These are phyloP conservation scores for Hydrocynus forskahlii DNA, from an alignment of 2,797 vertebrate genomes.

Conservation along the genomic window DNA sequence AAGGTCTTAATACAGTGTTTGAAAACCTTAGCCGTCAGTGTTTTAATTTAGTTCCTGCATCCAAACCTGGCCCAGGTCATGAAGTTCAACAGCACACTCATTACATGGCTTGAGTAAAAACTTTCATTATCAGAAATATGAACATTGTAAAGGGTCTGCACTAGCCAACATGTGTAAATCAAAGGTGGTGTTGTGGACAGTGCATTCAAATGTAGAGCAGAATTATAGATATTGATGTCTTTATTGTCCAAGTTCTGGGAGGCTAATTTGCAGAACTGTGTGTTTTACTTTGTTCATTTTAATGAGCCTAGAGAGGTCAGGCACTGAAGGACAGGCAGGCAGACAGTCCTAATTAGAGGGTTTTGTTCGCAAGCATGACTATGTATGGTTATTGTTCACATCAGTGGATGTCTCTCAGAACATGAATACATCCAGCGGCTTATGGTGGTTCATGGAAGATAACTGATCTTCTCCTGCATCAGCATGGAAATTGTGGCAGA, in stretches of 20 bases:
- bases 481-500: background rate
- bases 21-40: background rate
- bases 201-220: background rate
- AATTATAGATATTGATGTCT: background rate
- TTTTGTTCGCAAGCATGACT: constrained; percentile 19
- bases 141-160: background rate
- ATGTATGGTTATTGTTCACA: background rate
- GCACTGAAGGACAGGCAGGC: constrained; percentile 6
- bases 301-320: constrained; percentile 43
- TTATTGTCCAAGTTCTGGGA: background rate
- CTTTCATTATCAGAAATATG: background rate
- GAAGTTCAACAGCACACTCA: background rate
- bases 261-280: constrained; percentile 47
- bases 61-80: background rate
- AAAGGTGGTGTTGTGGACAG: background rate
- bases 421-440: background rate
- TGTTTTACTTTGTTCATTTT: constrained; percentile 38
- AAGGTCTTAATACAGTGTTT: background rate
- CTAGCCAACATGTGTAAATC: background rate
- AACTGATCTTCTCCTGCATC: background rate
- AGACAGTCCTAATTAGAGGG: constrained; percentile 35
- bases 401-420: constrained; percentile 5
- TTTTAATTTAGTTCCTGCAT: background rate
- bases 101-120: background rate
- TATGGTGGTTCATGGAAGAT: background rate